phyloP scores from a whole-genome alignment of 35 echinoderm and acorn worm species.

The Amphiura filiformis region DNA sequence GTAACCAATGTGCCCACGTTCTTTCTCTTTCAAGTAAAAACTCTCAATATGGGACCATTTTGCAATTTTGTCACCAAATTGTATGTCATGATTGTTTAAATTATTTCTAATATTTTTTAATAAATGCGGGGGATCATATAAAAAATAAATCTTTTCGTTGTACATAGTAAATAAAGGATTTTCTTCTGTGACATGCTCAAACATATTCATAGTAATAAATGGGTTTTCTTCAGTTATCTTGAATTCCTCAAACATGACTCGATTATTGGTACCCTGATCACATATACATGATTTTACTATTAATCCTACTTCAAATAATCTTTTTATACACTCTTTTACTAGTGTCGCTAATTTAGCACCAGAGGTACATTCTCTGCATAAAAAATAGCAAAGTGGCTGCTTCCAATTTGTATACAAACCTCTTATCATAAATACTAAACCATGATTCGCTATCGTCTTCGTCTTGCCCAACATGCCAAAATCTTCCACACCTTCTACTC shows the following conservation, averaged over 20 bases:
- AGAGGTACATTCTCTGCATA: not conserved
- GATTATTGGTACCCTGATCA: not conserved
- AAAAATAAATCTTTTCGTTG: not conserved
- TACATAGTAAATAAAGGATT: not conserved
- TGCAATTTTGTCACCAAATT: not conserved
- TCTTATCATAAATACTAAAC: slow-evolving; percentile 7
- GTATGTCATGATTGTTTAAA: not conserved
- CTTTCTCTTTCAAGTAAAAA: not conserved
- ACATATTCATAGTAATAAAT: too few relatives aligned
- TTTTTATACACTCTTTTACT: not conserved
- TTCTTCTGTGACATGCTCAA: not conserved
- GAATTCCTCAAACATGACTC: not conserved
- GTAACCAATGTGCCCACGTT: not conserved
- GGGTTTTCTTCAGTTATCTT: too few relatives aligned
- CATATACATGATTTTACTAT: not conserved
- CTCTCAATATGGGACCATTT: too few relatives aligned
- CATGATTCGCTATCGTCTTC: not conserved
- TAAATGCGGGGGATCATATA: slow-evolving; percentile 1
- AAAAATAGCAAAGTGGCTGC: not conserved
- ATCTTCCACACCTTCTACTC: not conserved
- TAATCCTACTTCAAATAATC: not conserved
- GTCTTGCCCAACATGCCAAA: not conserved
- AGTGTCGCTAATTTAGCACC: not conserved
- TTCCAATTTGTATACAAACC: not conserved
- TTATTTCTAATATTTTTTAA: too few relatives aligned